Evolutionary conservation across 2,113 vertebrate species (phyloP), one percentile per base, ranked within the genome.

Genomic region (Trochalopteron elliotii): DNA sequence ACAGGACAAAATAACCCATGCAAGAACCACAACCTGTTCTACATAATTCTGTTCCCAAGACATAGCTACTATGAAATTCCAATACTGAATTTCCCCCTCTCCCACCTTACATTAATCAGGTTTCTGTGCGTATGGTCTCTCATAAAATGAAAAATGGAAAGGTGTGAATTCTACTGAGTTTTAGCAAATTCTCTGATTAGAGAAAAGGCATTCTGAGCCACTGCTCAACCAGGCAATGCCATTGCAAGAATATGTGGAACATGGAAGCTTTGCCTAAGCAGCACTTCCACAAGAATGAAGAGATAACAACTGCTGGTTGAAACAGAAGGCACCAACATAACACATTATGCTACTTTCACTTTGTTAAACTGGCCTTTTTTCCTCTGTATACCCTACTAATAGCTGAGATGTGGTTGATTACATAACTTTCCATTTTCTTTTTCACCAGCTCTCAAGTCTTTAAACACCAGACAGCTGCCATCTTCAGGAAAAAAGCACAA

Each of bases 11-110:
- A 79, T 11, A 71, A 50, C 31, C 12, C 28, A 37, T 24, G 49
- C n/a, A 81, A 59, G 60, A 81, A 65, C 35, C 72, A 65, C 21
- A 44, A 28, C 25, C 35, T 21, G 21, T 6, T 37, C 64, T 31
- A 61, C 1, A 2, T 37, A 2, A 1, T 45, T 42, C 56, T 65
- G 13, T 9, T 61, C 72, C 68, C 0, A 0, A 75, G 35, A n/a
- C 30, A 60, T 70, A 74, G 45, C 18, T 67, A 14, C n/a, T 33
- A 53, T 15, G 35, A 71, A 84, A 61, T 65, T 64, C 47, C 60
- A 42, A 10, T 13, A 33, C 5, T 21, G 23, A 80, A 59, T 44
- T 55, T 74, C 23, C 35, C 68, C 49, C 60, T 75, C 33, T 49
- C 50, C 52, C 12, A 42, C 20, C 37, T 89, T 8, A 24, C 3